Conservation (phyloP, 1,140 invertebrate species). For the Atta cephalotes region DNA sequence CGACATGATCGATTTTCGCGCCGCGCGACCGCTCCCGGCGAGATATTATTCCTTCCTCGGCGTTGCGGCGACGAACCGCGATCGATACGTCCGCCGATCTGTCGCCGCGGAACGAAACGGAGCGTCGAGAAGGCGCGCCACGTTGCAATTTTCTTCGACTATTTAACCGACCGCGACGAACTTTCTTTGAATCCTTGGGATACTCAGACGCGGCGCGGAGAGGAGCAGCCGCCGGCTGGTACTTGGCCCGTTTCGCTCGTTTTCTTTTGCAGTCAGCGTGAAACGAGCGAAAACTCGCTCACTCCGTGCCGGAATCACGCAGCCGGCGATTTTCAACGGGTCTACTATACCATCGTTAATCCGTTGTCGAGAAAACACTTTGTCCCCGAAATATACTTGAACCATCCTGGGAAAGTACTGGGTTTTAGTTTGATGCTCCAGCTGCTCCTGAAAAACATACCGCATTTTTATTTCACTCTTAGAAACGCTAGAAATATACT, state of each 20-base stretch:
- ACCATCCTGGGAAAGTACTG: not conserved
- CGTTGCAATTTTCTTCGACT: conserved; percentile 53
- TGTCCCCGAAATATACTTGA: not conserved
- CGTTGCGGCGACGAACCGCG: conserved; percentile 38
- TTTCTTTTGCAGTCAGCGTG: conserved; percentile 58
- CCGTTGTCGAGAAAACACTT: conserved; percentile 19
- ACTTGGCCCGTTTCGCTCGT: conserved; percentile 54
- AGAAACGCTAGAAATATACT: conserved; percentile 3
- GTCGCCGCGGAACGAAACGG: conserved; percentile 49
- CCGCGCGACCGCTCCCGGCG: conserved; percentile 51
- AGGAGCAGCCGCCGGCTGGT: conserved; percentile 18
- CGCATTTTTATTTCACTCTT: not conserved
- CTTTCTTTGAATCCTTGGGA: conserved; percentile 66
- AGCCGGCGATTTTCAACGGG: conserved; percentile 35
- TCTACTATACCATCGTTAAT: conserved; percentile 19
- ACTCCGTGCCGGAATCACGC: conserved; percentile 38
- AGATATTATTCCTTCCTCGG: conserved; percentile 61
- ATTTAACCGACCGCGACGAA: conserved; percentile 56
- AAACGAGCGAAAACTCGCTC: conserved; percentile 59
- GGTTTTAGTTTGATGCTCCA: not conserved
- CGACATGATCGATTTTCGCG: conserved; percentile 60
- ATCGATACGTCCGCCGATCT: conserved; percentile 64
- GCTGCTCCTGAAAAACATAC: not conserved
- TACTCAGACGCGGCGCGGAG: not conserved
- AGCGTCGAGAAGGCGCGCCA: conserved; percentile 34